Evolutionary conservation across 2,797 vertebrate genomes (phyloP), one percentile per base, ranked within the genome.

Genomic region (Pipistrellus pygmaeus): DNA sequence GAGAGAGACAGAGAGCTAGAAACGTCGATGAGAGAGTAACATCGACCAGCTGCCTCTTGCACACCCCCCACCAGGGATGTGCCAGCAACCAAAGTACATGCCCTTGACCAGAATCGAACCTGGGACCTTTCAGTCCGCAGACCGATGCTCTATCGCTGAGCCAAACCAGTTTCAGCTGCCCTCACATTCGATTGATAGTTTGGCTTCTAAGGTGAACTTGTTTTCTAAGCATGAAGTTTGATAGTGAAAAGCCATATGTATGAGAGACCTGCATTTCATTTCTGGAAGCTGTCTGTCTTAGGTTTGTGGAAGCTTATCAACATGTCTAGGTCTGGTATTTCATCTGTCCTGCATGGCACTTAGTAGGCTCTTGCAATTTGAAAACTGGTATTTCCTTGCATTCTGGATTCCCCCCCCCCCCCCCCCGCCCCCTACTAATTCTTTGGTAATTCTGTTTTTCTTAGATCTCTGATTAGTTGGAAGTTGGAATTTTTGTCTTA

Each of bases 141-240:
- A n/a, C n/a, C n/a, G n/a, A n/a, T n/a, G n/a, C n/a, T n/a, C n/a
- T n/a, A n/a, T n/a, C n/a, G n/a, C n/a, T n/a, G n/a, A n/a, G n/a
- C n/a, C n/a, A n/a, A n/a, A n/a, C n/a, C n/a, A n/a, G n/a, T n/a
- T n/a, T n/a, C n/a, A n/a, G n/a, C n/a, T 91, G 35, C 5, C 15
- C 5, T 88, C 27, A 35, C 5, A 13, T 90, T 41, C 85, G n/a
- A 76, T 10, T 48, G 27, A 55, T 44, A 25, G 32, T 69, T 87
- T 83, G 48, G 14, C 82, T 87, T 94, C 46, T 72, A n/a, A 27
- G 35, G 68, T 35, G 57, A 90, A 94, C 11, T 60, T 82, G 55
- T 64, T 32, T 69, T 20, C 11, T 77, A 30, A 32, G 27, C n/a
- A 21, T 68, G 3, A 53, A 18, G 35, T 80, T 17, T 66, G 20